phyloP scores from a whole-genome alignment of 2,113 vertebrate genomes.

The Carassius auratus region DNA sequence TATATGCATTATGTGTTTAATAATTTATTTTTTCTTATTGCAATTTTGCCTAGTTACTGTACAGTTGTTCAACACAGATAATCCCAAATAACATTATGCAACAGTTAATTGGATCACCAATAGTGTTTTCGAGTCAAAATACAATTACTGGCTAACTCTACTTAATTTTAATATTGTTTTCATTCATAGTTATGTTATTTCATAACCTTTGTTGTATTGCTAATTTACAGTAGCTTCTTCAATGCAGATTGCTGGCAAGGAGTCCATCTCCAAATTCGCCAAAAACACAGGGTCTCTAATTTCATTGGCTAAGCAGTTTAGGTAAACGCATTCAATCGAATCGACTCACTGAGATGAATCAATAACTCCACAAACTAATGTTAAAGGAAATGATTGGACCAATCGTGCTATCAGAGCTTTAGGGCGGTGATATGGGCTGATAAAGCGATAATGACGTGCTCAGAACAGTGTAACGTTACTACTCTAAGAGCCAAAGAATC shows the following conservation, averaged over 20 bases:
- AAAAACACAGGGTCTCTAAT: neutral
- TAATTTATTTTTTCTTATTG: neutral
- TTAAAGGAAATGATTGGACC: neutral
- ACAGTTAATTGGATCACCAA: neutral
- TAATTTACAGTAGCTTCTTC: neutral
- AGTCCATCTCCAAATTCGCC: neutral
- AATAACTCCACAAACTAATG: neutral
- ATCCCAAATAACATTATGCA: neutral
- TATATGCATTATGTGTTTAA: neutral
- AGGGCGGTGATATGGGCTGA: slow-evolving; percentile 21
- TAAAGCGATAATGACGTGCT: neutral
- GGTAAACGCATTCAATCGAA: neutral
- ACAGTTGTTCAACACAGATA: neutral
- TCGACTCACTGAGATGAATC: slow-evolving; percentile 2
- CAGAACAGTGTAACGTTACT: neutral
- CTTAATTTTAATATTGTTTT: neutral
- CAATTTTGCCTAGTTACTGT: neutral
- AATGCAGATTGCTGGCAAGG: neutral
- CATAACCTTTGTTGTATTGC: neutral
- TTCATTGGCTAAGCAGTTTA: neutral
- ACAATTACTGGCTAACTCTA: neutral
- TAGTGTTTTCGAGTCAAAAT: neutral
- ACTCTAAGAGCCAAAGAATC: neutral
- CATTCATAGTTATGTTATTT: neutral
- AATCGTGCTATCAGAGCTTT: neutral